phyloP scores from a whole-genome alignment of 2,797 vertebrate species.

The Nyctibius grandis region DNA sequence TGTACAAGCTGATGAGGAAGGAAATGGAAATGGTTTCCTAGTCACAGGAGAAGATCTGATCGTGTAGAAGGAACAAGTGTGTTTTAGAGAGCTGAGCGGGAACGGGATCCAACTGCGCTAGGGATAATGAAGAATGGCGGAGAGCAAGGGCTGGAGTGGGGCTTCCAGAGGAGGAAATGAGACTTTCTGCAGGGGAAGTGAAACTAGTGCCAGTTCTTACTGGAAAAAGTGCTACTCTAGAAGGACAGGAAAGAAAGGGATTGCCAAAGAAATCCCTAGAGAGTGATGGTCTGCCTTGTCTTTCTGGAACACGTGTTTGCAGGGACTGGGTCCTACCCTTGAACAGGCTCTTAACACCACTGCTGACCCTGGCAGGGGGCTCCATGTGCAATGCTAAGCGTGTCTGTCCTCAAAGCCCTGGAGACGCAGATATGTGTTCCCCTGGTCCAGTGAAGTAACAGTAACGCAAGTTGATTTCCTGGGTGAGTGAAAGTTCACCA shows the following conservation, averaged over 20 bases:
- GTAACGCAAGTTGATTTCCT: neutral
- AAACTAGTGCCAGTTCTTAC: neutral
- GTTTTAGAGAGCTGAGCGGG: neutral
- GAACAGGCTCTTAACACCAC: neutral
- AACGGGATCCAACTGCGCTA: neutral
- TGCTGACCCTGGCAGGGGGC: neutral
- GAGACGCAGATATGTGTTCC: neutral
- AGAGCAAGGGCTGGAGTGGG: neutral
- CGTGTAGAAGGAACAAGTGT: neutral
- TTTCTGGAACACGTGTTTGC: neutral
- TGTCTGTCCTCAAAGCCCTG: neutral
- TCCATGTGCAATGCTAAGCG: fast-evolving
- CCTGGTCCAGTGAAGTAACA: neutral
- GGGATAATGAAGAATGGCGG: neutral
- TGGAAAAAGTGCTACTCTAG: neutral
- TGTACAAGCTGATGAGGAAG: neutral
- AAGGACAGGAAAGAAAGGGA: neutral
- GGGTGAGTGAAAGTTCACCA: neutral
- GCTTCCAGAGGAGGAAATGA: neutral
- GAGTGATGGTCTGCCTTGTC: neutral
- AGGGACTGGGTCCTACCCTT: neutral
- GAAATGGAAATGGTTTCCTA: neutral
- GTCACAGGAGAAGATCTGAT: neutral
- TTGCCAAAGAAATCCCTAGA: neutral
- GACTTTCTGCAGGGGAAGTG: neutral